These are phyloP conservation scores for Cyclopterus lumpus DNA, from an alignment of 2,797 vertebrate genomes.

Conservation along the genomic window DNA sequence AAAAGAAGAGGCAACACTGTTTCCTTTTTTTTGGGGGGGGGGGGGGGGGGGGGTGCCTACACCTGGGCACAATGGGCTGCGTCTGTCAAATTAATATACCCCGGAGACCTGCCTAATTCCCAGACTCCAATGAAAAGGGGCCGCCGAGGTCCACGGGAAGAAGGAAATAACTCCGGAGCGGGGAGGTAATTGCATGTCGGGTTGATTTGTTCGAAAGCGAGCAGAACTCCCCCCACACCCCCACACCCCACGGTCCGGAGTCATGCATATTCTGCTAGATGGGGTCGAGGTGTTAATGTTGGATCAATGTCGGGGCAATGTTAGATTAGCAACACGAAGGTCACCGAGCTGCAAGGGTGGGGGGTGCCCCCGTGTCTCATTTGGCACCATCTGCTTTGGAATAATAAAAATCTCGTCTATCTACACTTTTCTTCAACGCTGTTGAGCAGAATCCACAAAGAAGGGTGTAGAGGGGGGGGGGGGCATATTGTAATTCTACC, in stretches of 20 bases:
- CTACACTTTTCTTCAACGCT: slow-evolving; percentile 48
- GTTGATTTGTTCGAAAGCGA: slow-evolving; percentile 78
- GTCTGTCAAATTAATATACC: slow-evolving; percentile 81
- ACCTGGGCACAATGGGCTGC: slow-evolving; percentile 75
- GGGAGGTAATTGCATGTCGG: slow-evolving; percentile 81
- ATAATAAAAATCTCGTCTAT: slow-evolving; percentile 67
- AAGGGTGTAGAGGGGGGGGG: not conserved
- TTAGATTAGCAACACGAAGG: slow-evolving; percentile 79
- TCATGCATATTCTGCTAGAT: slow-evolving; percentile 71
- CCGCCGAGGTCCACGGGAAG: slow-evolving; percentile 63
- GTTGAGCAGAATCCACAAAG: slow-evolving; percentile 39
- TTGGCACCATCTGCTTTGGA: slow-evolving; percentile 76
- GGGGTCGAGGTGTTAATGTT: slow-evolving; percentile 75
- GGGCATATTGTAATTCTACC: slow-evolving; percentile 62
- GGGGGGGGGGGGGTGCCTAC: slow-evolving; percentile 69
- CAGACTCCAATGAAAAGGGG: slow-evolving; percentile 67
- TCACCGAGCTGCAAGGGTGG: slow-evolving; percentile 56
- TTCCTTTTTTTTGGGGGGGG: slow-evolving; percentile 56
- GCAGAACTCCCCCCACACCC: no score
- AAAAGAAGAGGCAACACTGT: slow-evolving; percentile 75
- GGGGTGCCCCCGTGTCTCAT: slow-evolving; percentile 47
- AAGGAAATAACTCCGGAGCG: slow-evolving; percentile 69
- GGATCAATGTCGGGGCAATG: slow-evolving; percentile 74
- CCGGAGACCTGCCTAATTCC: slow-evolving; percentile 79
- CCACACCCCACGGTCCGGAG: slow-evolving; percentile 58